A percentile compares a stretch with the other conserved stretches of the same genome.
Conservation (phyloP, 2,113 vertebrate species). For the Phodopus roborovskii region DNA sequence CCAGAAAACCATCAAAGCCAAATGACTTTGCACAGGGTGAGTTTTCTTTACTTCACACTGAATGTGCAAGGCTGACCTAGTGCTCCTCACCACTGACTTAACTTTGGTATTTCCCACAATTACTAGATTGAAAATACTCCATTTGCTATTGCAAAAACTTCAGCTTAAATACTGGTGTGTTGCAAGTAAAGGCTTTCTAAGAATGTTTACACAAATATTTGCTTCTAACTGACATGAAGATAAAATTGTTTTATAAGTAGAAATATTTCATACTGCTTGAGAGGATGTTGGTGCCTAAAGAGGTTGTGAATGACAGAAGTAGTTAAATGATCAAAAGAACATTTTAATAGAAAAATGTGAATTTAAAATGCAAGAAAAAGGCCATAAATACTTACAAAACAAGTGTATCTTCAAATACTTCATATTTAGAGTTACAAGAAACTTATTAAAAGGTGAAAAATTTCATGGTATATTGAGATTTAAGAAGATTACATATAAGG, state of each 20-base stretch:
- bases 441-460: slow-evolving; percentile 39
- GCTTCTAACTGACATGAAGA: not conserved
- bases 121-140: not conserved
- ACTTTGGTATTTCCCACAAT: not conserved
- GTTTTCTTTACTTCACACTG: not conserved
- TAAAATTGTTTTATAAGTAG: not conserved
- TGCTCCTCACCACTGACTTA: not conserved
- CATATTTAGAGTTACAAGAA: slow-evolving; percentile 3
- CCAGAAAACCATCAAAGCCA: not conserved
- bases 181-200: not conserved
- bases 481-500: not conserved
- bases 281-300: not conserved
- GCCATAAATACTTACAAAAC: slow-evolving; percentile 23
- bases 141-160: not conserved
- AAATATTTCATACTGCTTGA: not conserved
- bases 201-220: not conserved
- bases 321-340: slow-evolving; percentile 13
- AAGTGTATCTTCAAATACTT: not conserved
- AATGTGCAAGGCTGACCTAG: not conserved
- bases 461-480: slow-evolving; percentile 1
- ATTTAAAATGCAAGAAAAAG: not conserved
- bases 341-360: not conserved
- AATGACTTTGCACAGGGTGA: not conserved
- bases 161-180: not conserved
- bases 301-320: not conserved